Evolutionary conservation across 92 coral and sea anemone species (phyloP), one percentile per base, ranked within the genome.

Genomic region (Desmophyllum pertusum): DNA sequence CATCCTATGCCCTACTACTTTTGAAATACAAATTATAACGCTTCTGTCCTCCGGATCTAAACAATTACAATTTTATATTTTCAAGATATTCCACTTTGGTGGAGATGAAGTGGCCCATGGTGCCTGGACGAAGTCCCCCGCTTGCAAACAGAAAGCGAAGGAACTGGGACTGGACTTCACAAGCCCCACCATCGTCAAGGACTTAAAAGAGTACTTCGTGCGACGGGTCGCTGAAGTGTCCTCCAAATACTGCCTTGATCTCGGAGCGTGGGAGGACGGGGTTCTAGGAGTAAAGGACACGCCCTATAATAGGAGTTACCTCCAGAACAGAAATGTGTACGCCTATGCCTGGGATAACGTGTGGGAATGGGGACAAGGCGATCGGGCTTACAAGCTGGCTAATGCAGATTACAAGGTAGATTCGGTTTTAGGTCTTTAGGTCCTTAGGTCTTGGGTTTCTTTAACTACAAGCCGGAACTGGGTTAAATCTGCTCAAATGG

Each of bases 291-390:
- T 90, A 40, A 88, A 92, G 67, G 91, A 94, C 79, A 96, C 91
- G 80, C 93, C 94, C 38, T 94, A 94, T 62, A 91, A 96, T 81
- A 86, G 95, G 66, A 85, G 85, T 11, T 84, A 85, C 57, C 84
- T 94, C 48, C 84, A 81, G 73, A 92, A 96, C 78, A 81, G 76
- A 68, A 89, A 91, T 10, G 98, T 96, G n/a, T 96, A 87, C 76
- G 94, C 98, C 11, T 92, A 96, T 69, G 98, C 98, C 23, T 96
- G 98, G 98, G 98, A 96, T 77, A 96, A 96, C 50, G 98, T 96
- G 50, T 96, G 98, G 98, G 98, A 93, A 79, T 95, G 98, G 98
- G 93, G 91, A 36, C 92, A 88, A 53, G 97, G 94, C 27, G 90
- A 92, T 53, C 94, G 98, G 35, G 96, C 98, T 48, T 95, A 95